phyloP scores from a whole-genome alignment of 64 coral and sea anemone species.

The Pocillopora damicornis region DNA sequence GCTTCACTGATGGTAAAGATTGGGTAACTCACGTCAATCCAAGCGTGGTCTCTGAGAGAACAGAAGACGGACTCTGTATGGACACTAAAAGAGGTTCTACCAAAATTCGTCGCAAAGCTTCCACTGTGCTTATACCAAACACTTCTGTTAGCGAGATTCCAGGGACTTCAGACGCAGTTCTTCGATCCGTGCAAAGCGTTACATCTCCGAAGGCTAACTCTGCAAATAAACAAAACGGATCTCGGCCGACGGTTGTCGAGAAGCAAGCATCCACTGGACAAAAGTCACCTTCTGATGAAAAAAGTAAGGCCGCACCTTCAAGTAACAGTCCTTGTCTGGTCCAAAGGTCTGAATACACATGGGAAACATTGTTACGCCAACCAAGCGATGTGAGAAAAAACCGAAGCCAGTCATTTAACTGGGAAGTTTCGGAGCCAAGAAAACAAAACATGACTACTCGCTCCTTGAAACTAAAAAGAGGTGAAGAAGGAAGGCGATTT shows the following conservation, averaged over 20 bases:
- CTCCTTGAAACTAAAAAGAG: slow-evolving; percentile 1
- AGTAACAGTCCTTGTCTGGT: not conserved
- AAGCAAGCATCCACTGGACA: not conserved
- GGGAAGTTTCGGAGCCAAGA: not conserved
- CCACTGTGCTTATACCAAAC: not conserved
- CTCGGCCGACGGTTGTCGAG: not conserved
- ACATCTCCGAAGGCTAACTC: not conserved
- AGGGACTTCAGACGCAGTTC: not conserved
- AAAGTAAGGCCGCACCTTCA: no score
- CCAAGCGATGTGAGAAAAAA: not conserved
- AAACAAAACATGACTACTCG: not conserved
- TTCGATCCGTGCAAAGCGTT: not conserved
- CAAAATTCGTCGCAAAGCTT: slow-evolving; percentile 2
- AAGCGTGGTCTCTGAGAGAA: not conserved
- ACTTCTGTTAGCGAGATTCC: not conserved
- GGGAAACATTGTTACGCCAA: not conserved
- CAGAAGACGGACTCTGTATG: slow-evolving; percentile 36
- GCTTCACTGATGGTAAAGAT: not conserved
- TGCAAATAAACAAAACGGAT: not conserved
- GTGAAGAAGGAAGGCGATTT: not conserved
- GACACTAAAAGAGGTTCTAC: slow-evolving; percentile 20
- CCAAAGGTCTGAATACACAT: slow-evolving; percentile 30
- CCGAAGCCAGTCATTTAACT: not conserved
- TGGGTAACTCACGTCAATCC: not conserved
- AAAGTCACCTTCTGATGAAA: not conserved